phyloP scores from a whole-genome alignment of 2,113 vertebrate species.

The Rhea pennata region DNA sequence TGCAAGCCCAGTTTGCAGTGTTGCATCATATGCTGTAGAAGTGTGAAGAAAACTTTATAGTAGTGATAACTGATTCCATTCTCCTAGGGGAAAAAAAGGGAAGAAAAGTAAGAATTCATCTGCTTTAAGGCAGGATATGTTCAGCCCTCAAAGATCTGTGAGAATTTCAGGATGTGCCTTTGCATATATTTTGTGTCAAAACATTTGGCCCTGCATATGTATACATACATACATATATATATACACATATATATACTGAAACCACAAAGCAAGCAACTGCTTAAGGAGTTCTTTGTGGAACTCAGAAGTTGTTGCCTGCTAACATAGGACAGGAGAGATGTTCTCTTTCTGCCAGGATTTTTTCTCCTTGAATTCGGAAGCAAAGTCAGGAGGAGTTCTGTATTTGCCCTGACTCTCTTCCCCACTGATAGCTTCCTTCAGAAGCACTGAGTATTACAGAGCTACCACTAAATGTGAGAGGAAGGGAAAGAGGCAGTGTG shows the following conservation, averaged over 20 bases:
- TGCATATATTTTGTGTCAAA: background rate
- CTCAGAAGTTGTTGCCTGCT: background rate
- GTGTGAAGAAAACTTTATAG: background rate
- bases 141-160: background rate
- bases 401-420: background rate
- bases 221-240: background rate
- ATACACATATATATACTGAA: background rate
- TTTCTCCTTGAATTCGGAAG: background rate
- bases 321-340: background rate
- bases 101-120: background rate
- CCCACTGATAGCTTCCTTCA: background rate
- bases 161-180: background rate
- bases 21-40: background rate
- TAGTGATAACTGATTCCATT: background rate
- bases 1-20: conserved; percentile 25
- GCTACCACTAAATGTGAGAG: background rate
- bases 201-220: background rate
- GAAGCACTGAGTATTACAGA: too few species aligned
- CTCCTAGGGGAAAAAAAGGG: background rate
- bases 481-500: background rate
- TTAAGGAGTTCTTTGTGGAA: background rate
- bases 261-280: background rate
- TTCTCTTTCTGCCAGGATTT: background rate
- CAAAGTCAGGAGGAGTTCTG: background rate
- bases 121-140: background rate